Evolutionary conservation across 2,888 invertebrate genomes (phyloP), one percentile per base, ranked within the genome.

Genomic region (Perithous albicinctus): DNA sequence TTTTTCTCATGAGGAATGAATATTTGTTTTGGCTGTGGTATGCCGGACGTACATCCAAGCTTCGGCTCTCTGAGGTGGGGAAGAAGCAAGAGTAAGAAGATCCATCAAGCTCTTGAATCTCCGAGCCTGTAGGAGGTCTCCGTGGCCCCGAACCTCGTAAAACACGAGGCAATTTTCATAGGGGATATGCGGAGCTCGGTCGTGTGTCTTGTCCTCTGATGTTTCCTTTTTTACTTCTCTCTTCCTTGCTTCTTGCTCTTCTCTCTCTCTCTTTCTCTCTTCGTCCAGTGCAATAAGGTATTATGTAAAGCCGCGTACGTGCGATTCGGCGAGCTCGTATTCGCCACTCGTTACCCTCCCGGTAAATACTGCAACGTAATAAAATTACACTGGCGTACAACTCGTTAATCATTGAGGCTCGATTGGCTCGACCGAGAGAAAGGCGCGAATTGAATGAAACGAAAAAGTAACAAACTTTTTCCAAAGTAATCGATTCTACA

Each of bases 81-180:
- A 41, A 77, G 59, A 56, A 74, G 64, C 74, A 59, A 23, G 48
- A 69, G 66, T 41, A 64, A 74, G 64, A 61, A 76, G 75, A 78
- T 84, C 70, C 83, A 85, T 85, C 81, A 82, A 73, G 77, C 64
- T 74, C 76, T 81, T 78, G 78, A 73, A 67, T 77, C 51, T 48
- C 26, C 67, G 54, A 61, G 73, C 75, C 85, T 61, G 80, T 84
- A 80, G 85, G 85, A 83, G 85, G 80, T 85, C 83, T 77, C 81
- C 63, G 46, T 79, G 83, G 78, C 63, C 81, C 67, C 73, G 78
- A 84, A 78, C 78, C 85, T 78, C 85, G 80, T 85, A 85, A 85
- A 85, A 84, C 84, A 85, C 84, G 82, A 80, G 56, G 84, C 78
- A 82, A 85, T 85, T 85, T 84, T 82, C 85, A 82, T 84, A 80